Base-by-base conservation (phyloP, 2,888 invertebrate genomes). In the Agrotis puta region DNA sequence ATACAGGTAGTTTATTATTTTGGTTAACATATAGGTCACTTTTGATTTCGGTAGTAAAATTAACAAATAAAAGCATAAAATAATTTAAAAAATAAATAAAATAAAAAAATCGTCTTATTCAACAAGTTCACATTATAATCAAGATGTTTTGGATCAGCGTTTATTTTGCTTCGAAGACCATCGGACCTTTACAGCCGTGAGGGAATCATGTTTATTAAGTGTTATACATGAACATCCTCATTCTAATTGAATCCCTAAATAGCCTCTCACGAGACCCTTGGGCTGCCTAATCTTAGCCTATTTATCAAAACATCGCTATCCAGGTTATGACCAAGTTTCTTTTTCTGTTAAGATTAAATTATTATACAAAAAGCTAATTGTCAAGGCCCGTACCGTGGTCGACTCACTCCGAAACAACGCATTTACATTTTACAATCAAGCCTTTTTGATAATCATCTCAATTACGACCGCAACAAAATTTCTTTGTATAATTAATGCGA, bases 391-490 rank as follows among this genome's bases (percentile, higher is more conserved):
- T 58, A 16, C 48, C 63, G 67, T 58, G 33, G 61, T 57, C 66
- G 56, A 67, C 67, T 74, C 63, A 57, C 65, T 70, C 69, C 70
- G 24, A 64, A 76, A 79, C 75, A 67, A 63, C 67, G 66, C 73
- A 84, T 84, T 83, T 80, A 82, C 76, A 83, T 85, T 85, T 83
- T 73, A 78, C 77, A 82, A 82, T 83, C 72, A 83, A 83, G 83
- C 85, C 77, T 74, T 73, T 84, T 81, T 79, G 79, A 79, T 83
- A 78, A 79, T 83, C 70, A 82, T 81, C 84, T 76, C 78, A 85
- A 85, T 85, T 81, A 83, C 81, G 75, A 61, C 68, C 69, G 79
- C 63, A 54, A 64, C 79, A 64, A 78, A 85, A 81, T 81, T 83
- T 75, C 85, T 85, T 85, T 85, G 76, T 81, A 53, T 81, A 85